phyloP scores from a whole-genome alignment of 2,797 vertebrate genomes.

The Diplodus puntazzo region DNA sequence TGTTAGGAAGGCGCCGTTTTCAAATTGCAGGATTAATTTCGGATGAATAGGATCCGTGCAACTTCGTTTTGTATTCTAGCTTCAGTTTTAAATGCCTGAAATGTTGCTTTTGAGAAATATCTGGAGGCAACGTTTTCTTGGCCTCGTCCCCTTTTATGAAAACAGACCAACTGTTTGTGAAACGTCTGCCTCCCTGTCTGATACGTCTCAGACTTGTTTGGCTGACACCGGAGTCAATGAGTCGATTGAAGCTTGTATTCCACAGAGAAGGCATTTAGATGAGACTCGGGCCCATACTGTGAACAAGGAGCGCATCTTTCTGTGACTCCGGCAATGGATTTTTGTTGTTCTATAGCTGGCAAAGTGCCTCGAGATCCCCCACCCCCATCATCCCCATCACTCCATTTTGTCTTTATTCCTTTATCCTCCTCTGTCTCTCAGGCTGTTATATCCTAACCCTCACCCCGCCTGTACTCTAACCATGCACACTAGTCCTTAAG shows the following conservation, averaged over 20 bases:
- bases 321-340: slow-evolving; percentile 70
- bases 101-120: slow-evolving; percentile 27
- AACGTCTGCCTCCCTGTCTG: slow-evolving; percentile 62
- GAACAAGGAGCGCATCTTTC: slow-evolving; percentile 66
- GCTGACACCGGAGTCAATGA: slow-evolving; percentile 70
- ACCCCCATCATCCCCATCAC: slow-evolving; percentile 19
- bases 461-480: neutral
- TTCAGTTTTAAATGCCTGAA: slow-evolving; percentile 32
- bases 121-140: slow-evolving; percentile 2
- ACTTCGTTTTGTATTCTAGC: slow-evolving; percentile 19
- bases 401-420: slow-evolving; percentile 21
- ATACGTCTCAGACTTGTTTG: slow-evolving; percentile 64
- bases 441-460: too few relatives aligned
- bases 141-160: slow-evolving; percentile 26
- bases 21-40: slow-evolving; percentile 50
- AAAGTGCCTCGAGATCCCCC: slow-evolving; percentile 26
- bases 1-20: slow-evolving; percentile 36
- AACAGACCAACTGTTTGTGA: slow-evolving; percentile 62
- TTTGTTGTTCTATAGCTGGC: slow-evolving; percentile 55
- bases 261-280: slow-evolving; percentile 71
- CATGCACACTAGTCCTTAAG: too few relatives aligned
- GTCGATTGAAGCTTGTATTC: slow-evolving; percentile 75
- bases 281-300: slow-evolving; percentile 66
- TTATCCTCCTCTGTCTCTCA: neutral
- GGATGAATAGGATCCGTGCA: slow-evolving; percentile 29